Evolutionary conservation across 2,888 invertebrate species (phyloP).

Genomic region (Hirtodrosophila histrioides): DNA sequence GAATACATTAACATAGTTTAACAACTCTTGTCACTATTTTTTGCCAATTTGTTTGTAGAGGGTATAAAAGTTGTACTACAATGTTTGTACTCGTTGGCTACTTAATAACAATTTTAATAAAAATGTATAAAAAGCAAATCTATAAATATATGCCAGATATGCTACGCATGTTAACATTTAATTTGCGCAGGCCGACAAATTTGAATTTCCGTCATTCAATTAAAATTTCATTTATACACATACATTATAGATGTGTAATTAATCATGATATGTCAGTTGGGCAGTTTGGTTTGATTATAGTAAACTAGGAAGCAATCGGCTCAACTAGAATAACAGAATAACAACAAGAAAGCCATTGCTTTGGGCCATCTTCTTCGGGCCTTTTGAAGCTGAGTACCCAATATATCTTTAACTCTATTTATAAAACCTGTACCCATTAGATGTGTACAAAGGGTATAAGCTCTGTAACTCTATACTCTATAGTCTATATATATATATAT

Average conservation of each 20-base stretch:
- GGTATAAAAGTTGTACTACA: no score
- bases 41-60: no score
- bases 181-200: slow-evolving; percentile 26
- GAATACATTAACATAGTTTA: no score
- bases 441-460: no score
- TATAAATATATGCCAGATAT: slow-evolving; percentile 6
- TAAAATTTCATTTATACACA: slow-evolving; percentile 34
- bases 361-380: not conserved
- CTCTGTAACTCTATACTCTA: no score
- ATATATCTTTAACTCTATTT: no score
- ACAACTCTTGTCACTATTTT: no score
- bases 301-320: slow-evolving; percentile 32
- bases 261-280: slow-evolving; percentile 42
- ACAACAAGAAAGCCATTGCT: not conserved
- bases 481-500: no score
- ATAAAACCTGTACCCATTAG: no score
- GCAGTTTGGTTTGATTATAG: slow-evolving; percentile 11
- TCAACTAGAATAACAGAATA: not conserved
- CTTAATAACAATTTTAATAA: no score
- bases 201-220: slow-evolving; percentile 31
- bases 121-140: not conserved
- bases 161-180: slow-evolving; percentile 1
- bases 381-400: no score
- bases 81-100: no score
- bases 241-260: slow-evolving; percentile 56